These are phyloP conservation scores for Tapirus indicus DNA, from an alignment of 2,797 vertebrate genomes.

Conservation along the genomic window DNA sequence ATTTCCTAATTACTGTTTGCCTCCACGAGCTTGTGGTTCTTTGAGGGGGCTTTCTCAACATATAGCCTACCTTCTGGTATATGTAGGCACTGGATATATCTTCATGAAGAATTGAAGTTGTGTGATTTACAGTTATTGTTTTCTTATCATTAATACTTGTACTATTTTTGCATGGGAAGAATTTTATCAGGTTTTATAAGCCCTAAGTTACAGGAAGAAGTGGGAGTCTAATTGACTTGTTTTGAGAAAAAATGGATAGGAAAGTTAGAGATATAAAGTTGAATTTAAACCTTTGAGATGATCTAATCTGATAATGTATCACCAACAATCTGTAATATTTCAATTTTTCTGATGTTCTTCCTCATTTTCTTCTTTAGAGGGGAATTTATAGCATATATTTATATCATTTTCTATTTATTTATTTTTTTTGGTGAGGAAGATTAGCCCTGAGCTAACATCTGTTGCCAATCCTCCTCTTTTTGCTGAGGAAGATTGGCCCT, in stretches of 20 bases:
- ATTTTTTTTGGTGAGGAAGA: no score
- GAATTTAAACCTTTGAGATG: not conserved
- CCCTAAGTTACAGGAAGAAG: not conserved
- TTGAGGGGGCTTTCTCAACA: not conserved
- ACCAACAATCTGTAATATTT: constrained; percentile 1
- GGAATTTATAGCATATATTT: not conserved
- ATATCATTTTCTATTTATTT: not conserved
- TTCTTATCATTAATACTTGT: not conserved
- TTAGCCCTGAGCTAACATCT: no score
- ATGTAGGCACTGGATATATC: not conserved
- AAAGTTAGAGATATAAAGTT: not conserved
- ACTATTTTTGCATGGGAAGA: not conserved
- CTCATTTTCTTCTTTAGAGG: constrained; percentile 35
- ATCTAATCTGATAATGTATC: constrained; percentile 29
- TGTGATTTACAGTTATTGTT: not conserved
- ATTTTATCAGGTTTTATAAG: not conserved
- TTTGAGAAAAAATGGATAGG: constrained; percentile 19
- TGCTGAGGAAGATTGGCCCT: no score
- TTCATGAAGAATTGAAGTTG: not conserved
- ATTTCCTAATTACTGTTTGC: not conserved
- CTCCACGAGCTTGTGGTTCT: not conserved
- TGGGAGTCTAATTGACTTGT: not conserved
- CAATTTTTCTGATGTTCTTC: not conserved
- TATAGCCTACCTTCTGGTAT: not conserved
- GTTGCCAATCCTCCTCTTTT: no score